Conservation (phyloP, 2,113 vertebrate genomes). For the Okapia johnstoni region DNA sequence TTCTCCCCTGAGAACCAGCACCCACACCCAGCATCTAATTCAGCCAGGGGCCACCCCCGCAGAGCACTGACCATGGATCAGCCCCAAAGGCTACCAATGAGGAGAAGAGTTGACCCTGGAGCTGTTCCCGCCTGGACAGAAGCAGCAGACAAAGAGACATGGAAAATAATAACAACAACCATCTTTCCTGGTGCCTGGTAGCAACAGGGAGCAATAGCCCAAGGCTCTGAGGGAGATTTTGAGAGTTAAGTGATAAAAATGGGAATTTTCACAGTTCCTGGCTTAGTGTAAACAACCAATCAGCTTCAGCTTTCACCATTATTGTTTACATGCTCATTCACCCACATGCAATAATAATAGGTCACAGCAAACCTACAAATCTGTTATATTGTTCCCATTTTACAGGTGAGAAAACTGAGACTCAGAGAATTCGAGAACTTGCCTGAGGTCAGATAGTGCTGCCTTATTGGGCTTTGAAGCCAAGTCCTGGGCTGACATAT, state of each 20-base stretch:
- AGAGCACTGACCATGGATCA: too few relatives aligned
- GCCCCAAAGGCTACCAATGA: background rate
- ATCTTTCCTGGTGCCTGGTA: background rate
- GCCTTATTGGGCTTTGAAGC: background rate
- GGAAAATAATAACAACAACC: background rate
- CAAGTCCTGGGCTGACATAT: accelerated
- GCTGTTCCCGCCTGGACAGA: background rate
- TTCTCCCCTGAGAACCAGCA: background rate
- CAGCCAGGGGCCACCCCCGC: accelerated
- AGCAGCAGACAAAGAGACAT: background rate
- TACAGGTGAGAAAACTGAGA: background rate
- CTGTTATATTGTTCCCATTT: background rate
- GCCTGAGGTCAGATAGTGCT: background rate
- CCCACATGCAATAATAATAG: accelerated
- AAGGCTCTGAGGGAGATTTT: background rate
- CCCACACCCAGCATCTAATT: background rate
- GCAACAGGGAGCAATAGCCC: accelerated
- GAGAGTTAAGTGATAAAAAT: background rate
- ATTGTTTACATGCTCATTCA: too few relatives aligned
- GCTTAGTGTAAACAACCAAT: background rate
- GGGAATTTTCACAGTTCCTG: background rate
- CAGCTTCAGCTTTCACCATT: too few relatives aligned
- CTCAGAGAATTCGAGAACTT: accelerated
- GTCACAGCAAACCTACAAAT: background rate
- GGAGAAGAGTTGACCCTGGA: too few relatives aligned